Evolutionary conservation across 2,797 vertebrate genomes (phyloP), one percentile per base, ranked within the genome.

Genomic region (Urocyon cinereoargenteus): DNA sequence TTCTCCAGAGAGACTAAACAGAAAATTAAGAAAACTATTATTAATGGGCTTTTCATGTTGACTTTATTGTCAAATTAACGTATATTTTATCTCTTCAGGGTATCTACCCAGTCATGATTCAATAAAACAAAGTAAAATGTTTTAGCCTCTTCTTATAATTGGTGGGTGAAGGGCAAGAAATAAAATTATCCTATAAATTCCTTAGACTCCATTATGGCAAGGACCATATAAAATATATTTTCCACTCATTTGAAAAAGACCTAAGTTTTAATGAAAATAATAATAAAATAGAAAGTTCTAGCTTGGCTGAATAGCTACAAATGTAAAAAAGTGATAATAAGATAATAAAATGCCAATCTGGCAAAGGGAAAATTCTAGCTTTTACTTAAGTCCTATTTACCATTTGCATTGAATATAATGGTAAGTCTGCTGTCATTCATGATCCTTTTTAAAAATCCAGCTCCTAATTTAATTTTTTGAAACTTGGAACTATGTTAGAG

Each of bases 101-200:
- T 77, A 96, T 94, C 53, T 86, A 89, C 9, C 40, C 40, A 34
- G 26, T 90, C 22, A 83, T 31, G 13, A 82, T 4, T 90, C 34
- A 98, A 95, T 40, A 31, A 97, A 97, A 96, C 24, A 66, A 90
- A 90, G 57, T 68, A 96, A 96, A 96, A 93, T 77, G n/a, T 75
- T 95, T 82, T 59, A 40, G 8, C 16, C 2, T 90, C 53, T 26
- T 90, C 40, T 89, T 94, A 92, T 24, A 96, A 94, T 11, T 84
- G 5, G 24, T 51, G 10, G 3, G 16, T 51, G 10, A 96, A 83
- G 3, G 28, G 21, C 73, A 97, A 94, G 5, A 85, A 84, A 72
- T 49, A 85, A 96, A 96, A 70, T 77, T 90, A 64, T 83, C 49
- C 34, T 73, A 62, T 78, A 86, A 92, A 96, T 95, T 94, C 53